These are phyloP conservation scores for Loripinus fragilis DNA, from an alignment of 2,888 invertebrate species.

Conservation along the genomic window DNA sequence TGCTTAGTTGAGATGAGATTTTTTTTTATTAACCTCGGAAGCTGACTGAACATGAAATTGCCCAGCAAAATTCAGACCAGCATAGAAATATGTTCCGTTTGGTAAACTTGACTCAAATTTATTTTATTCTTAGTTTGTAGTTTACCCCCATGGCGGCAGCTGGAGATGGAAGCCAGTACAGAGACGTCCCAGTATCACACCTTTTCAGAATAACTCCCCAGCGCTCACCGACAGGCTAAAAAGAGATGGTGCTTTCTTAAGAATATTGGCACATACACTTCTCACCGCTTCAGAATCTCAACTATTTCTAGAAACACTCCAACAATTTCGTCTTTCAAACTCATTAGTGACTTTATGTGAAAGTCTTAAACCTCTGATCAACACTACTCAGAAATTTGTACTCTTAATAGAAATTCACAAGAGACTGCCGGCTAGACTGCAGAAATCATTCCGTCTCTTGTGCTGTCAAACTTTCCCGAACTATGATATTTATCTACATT, in stretches of 20 bases:
- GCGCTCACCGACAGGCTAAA: not conserved
- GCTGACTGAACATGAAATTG: no score
- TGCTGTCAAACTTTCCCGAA: not conserved
- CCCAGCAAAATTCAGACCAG: no score
- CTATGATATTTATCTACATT: not conserved
- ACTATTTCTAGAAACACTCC: slow-evolving; percentile 60
- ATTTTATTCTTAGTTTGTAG: not conserved
- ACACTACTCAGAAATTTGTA: slow-evolving; percentile 64
- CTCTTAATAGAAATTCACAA: slow-evolving; percentile 66
- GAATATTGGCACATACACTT: slow-evolving; percentile 64
- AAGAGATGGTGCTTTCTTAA: slow-evolving; percentile 56
- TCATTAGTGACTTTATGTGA: slow-evolving; percentile 65
- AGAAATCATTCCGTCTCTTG: slow-evolving; percentile 17
- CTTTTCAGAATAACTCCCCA: not conserved
- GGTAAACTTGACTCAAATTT: no score
- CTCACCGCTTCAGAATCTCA: slow-evolving; percentile 56
- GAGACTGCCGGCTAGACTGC: slow-evolving; percentile 52
- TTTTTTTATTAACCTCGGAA: no score
- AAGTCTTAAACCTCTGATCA: slow-evolving; percentile 58
- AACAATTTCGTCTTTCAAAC: slow-evolving; percentile 62
- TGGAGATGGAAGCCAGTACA: slow-evolving; percentile 1
- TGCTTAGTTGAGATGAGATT: no score
- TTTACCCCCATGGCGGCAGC: slow-evolving; percentile 5
- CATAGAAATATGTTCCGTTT: no score
- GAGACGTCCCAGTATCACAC: not conserved